Evolutionary conservation across 2,888 invertebrate species (phyloP), one percentile per base, ranked within the genome.

Genomic region (Brassicogethes aeneus): DNA sequence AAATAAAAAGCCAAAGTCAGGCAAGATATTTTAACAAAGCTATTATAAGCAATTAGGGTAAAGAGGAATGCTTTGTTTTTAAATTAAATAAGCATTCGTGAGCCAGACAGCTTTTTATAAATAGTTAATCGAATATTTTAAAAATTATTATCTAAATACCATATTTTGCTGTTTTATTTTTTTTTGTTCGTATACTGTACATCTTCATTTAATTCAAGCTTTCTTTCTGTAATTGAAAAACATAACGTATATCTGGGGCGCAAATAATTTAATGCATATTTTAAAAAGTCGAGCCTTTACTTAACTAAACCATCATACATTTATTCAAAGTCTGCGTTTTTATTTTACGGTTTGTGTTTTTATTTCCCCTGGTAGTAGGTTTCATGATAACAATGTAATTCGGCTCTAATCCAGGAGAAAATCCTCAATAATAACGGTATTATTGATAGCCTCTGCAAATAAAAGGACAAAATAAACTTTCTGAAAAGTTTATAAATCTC

Each of bases 371-470:
- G 32, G 36, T 16, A 37, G 33, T 2, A 15, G 17, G 33, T 17
- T 36, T 36, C 41, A 13, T 14, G 36, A 31, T 37, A 33, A 14
- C 37, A 32, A 41, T 29, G 37, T 41, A 29, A 33, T 31, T 17
- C 29, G 13, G 17, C 16, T 12, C 36, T 37, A 36, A 40, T 43
- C 43, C 40, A 15, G 34, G 34, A 32, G 37, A 43, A 40, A 43
- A 40, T 40, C 40, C 40, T 15, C 16, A 37, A 35, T 42, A 42
- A 45, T 37, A 45, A 42, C 39, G 37, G 31, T 39, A 31, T 41
- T 45, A 45, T 45, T 45, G 42, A 45, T 45, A 42, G 40, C 38
- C 42, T 33, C 39, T 38, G 16, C 37, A 41, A 37, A 34, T 39
- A 39, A 39, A 45, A 45, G 40, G 33, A 43, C 23, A 23, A 23